A percentile compares a stretch with the other conserved stretches of the same genome.
phyloP scores from a whole-genome alignment of 2,797 vertebrate genomes.

The Mormyrus proboscirostris region DNA sequence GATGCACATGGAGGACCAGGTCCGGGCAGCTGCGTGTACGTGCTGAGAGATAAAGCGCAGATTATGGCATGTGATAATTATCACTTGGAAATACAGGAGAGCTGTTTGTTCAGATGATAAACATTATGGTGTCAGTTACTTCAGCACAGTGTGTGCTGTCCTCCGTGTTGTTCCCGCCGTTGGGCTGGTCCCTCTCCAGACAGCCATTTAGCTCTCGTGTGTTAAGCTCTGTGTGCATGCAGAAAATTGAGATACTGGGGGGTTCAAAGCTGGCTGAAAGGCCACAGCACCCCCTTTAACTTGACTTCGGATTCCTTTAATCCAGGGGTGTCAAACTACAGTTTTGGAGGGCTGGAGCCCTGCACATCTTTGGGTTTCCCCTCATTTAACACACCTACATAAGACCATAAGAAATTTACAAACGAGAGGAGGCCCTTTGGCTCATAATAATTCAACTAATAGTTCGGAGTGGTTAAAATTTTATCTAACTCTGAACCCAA shows the following conservation, averaged over 20 bases:
- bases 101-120: conserved; percentile 18
- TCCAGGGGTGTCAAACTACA: background rate
- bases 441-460: background rate
- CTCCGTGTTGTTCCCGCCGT: background rate
- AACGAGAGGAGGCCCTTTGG: background rate
- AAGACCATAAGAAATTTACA: background rate
- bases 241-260: background rate
- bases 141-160: conserved; percentile 11
- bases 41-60: conserved; percentile 22
- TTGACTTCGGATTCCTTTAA: background rate
- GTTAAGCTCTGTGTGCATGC: background rate
- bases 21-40: conserved; percentile 17
- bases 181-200: background rate
- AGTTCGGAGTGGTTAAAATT: background rate
- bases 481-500: background rate
- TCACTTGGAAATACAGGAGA: conserved; percentile 27
- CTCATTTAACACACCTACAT: background rate
- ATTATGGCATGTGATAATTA: conserved; percentile 47
- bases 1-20: background rate
- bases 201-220: background rate
- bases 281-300: background rate
- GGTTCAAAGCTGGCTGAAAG: background rate
- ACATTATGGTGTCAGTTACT: conserved; percentile 39
- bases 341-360: background rate
- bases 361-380: background rate